Evolutionary conservation across 2,888 invertebrate genomes (phyloP).

Genomic region (Theretra japonica): DNA sequence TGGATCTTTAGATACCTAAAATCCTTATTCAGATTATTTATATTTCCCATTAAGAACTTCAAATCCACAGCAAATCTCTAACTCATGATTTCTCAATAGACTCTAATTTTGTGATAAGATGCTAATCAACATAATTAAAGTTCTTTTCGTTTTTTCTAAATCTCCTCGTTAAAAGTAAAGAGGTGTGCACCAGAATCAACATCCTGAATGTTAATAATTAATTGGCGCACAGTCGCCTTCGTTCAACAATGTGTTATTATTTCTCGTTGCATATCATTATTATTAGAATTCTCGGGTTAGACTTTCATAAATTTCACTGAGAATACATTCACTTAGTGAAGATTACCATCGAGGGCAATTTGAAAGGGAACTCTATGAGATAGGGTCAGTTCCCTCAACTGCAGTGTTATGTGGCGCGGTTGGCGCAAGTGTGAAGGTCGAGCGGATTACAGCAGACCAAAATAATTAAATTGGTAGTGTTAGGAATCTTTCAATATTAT

Average conservation of each 20-base stretch:
- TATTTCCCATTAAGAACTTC: no score
- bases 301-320: conserved; percentile 72
- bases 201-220: not conserved
- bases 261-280: conserved; percentile 50
- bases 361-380: conserved; percentile 68
- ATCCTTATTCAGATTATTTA: no score
- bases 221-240: not conserved
- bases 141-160: no score
- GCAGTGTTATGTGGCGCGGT: conserved; percentile 40
- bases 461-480: no score
- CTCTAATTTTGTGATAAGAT: no score
- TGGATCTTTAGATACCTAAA: no score
- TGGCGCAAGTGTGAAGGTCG: conserved; percentile 34
- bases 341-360: conserved; percentile 74
- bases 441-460: conserved; percentile 35
- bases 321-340: conserved; percentile 72
- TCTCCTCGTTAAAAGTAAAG: no score
- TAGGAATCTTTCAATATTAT: no score
- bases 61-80: no score
- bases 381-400: conserved; percentile 71
- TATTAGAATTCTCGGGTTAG: conserved; percentile 44
- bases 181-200: no score
- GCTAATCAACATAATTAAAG: no score
- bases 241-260: conserved; percentile 15
- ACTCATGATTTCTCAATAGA: no score